A percentile compares a stretch with the other conserved stretches of the same genome.
Evolutionary conservation across 2,797 vertebrate genomes (phyloP).

Genomic region (Notolabrus celidotus): DNA sequence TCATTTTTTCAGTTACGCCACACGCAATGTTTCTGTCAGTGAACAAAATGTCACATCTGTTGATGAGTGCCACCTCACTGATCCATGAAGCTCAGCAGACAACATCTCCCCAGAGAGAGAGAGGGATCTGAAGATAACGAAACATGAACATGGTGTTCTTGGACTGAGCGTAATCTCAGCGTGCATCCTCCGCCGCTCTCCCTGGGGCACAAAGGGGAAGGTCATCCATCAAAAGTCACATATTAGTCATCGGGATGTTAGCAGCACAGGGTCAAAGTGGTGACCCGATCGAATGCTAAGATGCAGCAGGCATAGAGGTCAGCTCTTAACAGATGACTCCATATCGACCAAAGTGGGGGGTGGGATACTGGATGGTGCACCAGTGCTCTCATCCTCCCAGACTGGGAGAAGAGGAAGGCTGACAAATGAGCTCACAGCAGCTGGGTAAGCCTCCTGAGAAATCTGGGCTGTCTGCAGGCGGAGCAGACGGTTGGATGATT

Average conservation of each 20-base stretch:
- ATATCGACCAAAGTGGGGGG: slow-evolving; percentile 39
- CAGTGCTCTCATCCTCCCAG: slow-evolving; percentile 28
- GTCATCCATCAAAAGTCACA: slow-evolving; percentile 76
- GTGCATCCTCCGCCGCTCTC: slow-evolving; percentile 40
- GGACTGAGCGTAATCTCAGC: slow-evolving; percentile 59
- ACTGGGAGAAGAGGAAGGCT: slow-evolving; percentile 38
- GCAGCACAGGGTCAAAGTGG: slow-evolving; percentile 34
- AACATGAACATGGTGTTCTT: slow-evolving; percentile 48
- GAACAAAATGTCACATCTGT: slow-evolving; percentile 70
- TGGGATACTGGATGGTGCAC: slow-evolving; percentile 7
- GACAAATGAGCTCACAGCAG: slow-evolving; percentile 64
- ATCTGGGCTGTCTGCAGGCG: slow-evolving; percentile 45
- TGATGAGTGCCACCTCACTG: slow-evolving; percentile 64
- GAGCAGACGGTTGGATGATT: slow-evolving; percentile 38
- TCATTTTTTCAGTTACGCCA: neutral
- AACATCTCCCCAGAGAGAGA: slow-evolving; percentile 16
- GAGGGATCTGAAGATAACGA: slow-evolving; percentile 34
- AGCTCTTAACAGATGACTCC: slow-evolving; percentile 56
- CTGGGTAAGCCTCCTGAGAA: slow-evolving; percentile 54
- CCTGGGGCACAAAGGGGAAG: slow-evolving; percentile 61
- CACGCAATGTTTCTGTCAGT: slow-evolving; percentile 33
- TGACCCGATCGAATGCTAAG: slow-evolving; percentile 47
- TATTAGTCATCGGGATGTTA: slow-evolving; percentile 73
- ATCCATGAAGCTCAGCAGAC: slow-evolving; percentile 61
- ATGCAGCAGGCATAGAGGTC: slow-evolving; percentile 39